A percentile compares a stretch with the other conserved stretches of the same genome.
phyloP scores from a whole-genome alignment of 2,113 vertebrate genomes.

The Clupea harengus region DNA sequence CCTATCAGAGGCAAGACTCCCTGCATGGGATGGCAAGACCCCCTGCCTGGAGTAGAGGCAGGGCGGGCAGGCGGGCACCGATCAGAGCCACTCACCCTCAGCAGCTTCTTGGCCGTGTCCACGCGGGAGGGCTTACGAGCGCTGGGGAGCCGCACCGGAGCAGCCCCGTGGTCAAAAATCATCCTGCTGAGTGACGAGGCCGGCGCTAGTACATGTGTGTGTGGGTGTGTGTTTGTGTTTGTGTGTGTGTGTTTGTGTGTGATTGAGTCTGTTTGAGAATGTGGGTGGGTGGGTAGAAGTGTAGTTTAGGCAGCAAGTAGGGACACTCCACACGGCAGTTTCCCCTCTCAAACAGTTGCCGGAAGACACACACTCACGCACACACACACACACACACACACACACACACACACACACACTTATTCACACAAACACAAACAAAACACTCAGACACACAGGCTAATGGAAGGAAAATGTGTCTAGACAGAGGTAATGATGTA shows the following conservation, averaged over 20 bases:
- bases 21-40: too few relatives aligned
- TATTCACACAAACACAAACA: neutral
- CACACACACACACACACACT: neutral
- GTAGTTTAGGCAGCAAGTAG: neutral
- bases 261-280: neutral
- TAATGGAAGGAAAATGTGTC: slow-evolving; percentile 30
- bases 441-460: neutral
- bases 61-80: too few relatives aligned
- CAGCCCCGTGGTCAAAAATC: slow-evolving; percentile 60
- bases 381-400: neutral
- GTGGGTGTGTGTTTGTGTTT: neutral
- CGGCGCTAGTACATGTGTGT: neutral
- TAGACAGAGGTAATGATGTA: neutral
- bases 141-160: slow-evolving; percentile 62
- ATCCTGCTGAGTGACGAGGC: slow-evolving; percentile 37
- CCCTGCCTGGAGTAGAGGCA: neutral
- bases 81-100: slow-evolving; percentile 81
- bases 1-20: neutral
- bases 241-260: neutral
- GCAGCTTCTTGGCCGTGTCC: slow-evolving; percentile 81
- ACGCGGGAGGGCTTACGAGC: slow-evolving; percentile 75
- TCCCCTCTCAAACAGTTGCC: neutral
- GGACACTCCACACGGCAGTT: neutral
- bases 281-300: neutral
- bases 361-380: neutral